These are phyloP conservation scores for Callitettix versicolor DNA, from an alignment of 1,140 invertebrate genomes.

Conservation along the genomic window DNA sequence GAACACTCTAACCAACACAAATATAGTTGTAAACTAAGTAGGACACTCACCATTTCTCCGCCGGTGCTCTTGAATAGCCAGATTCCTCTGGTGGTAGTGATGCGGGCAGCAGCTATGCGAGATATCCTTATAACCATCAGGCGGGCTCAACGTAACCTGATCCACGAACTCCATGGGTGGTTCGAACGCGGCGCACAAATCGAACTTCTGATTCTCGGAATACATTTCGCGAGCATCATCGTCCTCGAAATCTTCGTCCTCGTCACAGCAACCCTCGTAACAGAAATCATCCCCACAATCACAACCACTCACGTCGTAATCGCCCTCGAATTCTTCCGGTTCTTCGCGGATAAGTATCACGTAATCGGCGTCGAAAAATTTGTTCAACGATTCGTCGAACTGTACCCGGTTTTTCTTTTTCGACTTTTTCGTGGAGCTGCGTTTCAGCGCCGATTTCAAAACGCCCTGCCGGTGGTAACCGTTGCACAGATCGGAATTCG, in stretches of 20 bases:
- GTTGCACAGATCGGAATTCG: constrained; percentile 3
- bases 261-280: constrained; percentile 21
- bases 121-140: constrained; percentile 72
- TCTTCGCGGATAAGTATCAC: constrained; percentile 76
- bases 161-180: constrained; percentile 53
- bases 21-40: no score
- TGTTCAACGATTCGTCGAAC: constrained; percentile 74
- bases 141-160: constrained; percentile 71
- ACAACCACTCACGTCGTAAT: constrained; percentile 28
- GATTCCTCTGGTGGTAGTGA: constrained; percentile 14
- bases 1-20: no score
- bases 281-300: constrained; percentile 24
- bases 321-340: constrained; percentile 66
- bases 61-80: neutral
- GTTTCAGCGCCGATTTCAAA: constrained; percentile 45
- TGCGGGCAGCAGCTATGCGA: constrained; percentile 19
- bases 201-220: neutral
- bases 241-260: constrained; percentile 22
- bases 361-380: constrained; percentile 79
- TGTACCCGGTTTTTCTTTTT: constrained; percentile 61
- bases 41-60: constrained; percentile 9
- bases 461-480: constrained; percentile 2
- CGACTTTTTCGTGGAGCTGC: constrained; percentile 35
- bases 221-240: constrained; percentile 35
- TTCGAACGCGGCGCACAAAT: constrained; percentile 29